phyloP scores from a whole-genome alignment of 2,797 vertebrate species.

The Thamnophis elegans region DNA sequence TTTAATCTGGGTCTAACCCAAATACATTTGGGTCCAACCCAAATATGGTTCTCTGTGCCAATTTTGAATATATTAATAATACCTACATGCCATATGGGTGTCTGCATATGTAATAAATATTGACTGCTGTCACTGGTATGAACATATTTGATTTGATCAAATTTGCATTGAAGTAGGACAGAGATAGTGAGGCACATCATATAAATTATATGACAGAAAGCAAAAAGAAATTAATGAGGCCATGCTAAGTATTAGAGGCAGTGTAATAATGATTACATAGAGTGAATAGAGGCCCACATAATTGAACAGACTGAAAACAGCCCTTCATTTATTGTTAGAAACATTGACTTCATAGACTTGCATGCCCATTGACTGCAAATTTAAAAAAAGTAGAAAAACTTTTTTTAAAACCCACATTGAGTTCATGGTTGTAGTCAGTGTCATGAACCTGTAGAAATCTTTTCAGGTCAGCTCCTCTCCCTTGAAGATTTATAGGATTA shows the following conservation, averaged over 20 bases:
- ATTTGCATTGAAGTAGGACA: not conserved
- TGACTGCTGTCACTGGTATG: not conserved
- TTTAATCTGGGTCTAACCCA: not conserved
- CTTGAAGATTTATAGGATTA: not conserved
- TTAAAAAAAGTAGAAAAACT: not conserved
- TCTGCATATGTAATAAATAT: not conserved
- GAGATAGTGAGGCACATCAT: not conserved
- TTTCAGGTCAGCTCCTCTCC: not conserved
- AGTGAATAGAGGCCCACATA: not conserved
- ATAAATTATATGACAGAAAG: not conserved
- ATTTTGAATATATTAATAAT: not conserved
- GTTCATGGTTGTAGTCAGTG: not conserved
- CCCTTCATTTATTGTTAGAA: not conserved
- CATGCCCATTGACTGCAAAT: not conserved
- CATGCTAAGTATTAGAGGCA: not conserved
- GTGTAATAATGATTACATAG: not conserved
- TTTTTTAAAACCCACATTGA: not conserved
- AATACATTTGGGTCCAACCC: not conserved
- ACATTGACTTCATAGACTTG: not conserved
- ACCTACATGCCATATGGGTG: not conserved
- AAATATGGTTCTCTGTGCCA: not conserved
- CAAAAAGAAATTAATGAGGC: not conserved
- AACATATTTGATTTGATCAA: not conserved
- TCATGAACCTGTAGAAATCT: not conserved
- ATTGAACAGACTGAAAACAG: not conserved